Base-by-base conservation (phyloP, 2,888 invertebrate species). In the Isoperla grammatica region DNA sequence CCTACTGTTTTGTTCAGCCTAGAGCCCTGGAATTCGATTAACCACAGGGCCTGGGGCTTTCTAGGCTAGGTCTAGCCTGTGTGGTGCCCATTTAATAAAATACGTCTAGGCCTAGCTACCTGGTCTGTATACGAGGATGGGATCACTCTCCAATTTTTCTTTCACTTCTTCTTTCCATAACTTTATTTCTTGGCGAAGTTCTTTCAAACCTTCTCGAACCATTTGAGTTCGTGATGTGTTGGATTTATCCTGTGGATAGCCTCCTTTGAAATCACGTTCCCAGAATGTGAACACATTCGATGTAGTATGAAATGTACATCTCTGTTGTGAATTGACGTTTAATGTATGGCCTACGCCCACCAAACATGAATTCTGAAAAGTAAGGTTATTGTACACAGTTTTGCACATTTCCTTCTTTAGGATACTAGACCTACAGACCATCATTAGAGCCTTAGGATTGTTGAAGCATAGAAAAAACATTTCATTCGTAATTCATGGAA, bases 161-260 rank as follows among this genome's bases (percentile, higher is more conserved):
- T 80, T 83, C 1, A 84, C 70, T 79, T 92, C 92, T 64, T 85
- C 71, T 37, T 76, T 76, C 76, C 85, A 86, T 35, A 90, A 66
- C 45, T 77, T 74, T 0, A 86, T 75, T 76, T 92, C 91, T 4
- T 76, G 63, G 69, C 84, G 84, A 0, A 92, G 69, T 67, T 84
- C 82, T 63, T 80, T 80, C 12, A 85, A 74, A 0, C 90, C 90
- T 62, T 82, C 77, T 54, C 81, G 76, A 37, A 88, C 72, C 60
- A 81, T 76, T 65, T 84, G 74, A 45, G 79, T 77, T 63, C 75
- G 76, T 2, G 80, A 74, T 40, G 42, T 22, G 74, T 70, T 59
- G 75, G 70, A 60, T 63, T 66, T 48, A 65, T 69, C 66, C 67
- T 68, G 2, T 74, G 77, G 72, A 68, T 84, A 86, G 23, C 84